phyloP scores from a whole-genome alignment of 2,797 vertebrate species.

The Nannoperca australis region DNA sequence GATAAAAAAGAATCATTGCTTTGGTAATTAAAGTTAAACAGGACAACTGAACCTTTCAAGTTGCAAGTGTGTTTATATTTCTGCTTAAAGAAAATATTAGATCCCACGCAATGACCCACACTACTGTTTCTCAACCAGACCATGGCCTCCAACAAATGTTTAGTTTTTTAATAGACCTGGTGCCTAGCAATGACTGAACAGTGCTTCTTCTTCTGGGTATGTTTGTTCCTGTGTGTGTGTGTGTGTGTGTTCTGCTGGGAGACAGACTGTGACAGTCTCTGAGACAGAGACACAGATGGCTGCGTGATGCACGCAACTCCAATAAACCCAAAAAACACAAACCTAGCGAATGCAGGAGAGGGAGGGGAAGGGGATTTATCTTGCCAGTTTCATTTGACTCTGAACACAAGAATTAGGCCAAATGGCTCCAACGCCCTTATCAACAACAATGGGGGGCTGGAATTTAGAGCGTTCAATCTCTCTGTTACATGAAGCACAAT shows the following conservation, averaged over 20 bases:
- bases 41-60: not conserved
- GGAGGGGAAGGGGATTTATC: conserved; percentile 62
- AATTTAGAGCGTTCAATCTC: conserved; percentile 61
- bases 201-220: conserved; percentile 6
- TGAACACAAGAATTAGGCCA: conserved; percentile 72
- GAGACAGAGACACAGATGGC: conserved; percentile 76
- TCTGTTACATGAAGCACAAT: conserved; percentile 32
- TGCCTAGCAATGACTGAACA: conserved; percentile 2
- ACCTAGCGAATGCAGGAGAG: conserved; percentile 28
- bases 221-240: conserved; percentile 27
- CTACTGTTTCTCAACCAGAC: conserved; percentile 5
- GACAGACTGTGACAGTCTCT: conserved; percentile 58
- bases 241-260: conserved; percentile 22
- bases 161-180: conserved; percentile 5
- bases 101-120: not conserved
- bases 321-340: conserved; percentile 64
- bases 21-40: not conserved
- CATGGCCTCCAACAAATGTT: conserved; percentile 15
- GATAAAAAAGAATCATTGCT: not conserved
- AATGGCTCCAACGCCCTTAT: conserved; percentile 60
- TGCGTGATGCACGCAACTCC: conserved; percentile 68
- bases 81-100: not conserved
- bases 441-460: conserved; percentile 25
- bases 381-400: conserved; percentile 66
- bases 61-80: not conserved